phyloP scores from a whole-genome alignment of 1,140 invertebrate species.

The Fopius arisanus region DNA sequence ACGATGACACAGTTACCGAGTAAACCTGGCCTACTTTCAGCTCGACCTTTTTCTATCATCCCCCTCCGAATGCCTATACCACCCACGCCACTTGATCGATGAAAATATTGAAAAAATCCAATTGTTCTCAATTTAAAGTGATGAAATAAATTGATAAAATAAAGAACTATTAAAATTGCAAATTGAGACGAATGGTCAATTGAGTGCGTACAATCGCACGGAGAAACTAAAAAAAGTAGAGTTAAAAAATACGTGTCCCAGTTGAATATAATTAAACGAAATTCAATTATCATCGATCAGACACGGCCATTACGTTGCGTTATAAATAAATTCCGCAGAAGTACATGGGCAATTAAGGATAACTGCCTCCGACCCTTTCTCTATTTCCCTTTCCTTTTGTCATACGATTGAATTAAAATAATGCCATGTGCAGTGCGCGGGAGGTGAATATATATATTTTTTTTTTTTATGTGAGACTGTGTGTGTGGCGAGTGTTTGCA shows the following conservation, averaged over 20 bases:
- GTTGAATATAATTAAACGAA: not conserved
- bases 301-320: not conserved
- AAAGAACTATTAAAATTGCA: not conserved
- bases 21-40: conserved; percentile 62
- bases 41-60: conserved; percentile 51
- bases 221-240: not conserved
- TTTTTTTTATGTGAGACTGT: not conserved
- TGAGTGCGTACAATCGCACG: not conserved
- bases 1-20: conserved; percentile 61
- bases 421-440: not conserved
- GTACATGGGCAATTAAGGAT: conserved; percentile 12
- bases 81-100: not conserved
- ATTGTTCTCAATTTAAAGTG: not conserved
- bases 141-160: not conserved
- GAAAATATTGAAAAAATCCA: not conserved
- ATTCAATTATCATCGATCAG: conserved; percentile 9
- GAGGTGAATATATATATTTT: not conserved
- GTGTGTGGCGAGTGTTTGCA: not conserved
- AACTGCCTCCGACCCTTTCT: conserved; percentile 2
- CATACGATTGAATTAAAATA: not conserved
- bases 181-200: not conserved
- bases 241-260: not conserved
- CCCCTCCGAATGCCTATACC: not conserved
- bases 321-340: conserved; percentile 2
- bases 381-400: conserved; percentile 12